Base-by-base conservation (phyloP, 2,113 vertebrate genomes). In the Myotis lucifugus region DNA sequence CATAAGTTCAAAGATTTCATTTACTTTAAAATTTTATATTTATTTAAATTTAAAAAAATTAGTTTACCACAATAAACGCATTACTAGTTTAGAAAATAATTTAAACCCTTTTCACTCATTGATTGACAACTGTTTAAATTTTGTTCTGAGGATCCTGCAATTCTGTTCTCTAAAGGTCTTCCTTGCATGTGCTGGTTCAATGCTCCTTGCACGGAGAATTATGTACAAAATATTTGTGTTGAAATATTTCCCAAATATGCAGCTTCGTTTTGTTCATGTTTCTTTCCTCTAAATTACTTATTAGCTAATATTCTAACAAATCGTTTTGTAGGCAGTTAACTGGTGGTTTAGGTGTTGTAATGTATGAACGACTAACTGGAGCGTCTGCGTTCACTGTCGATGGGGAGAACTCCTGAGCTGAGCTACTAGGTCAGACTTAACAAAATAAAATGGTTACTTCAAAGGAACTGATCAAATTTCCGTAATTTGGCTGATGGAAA, bases 301-400 rank as follows among this genome's bases (percentile, higher is more conserved):
- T 88, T 85, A 72, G 77, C 88, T 92, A 23, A 50, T 93, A 88
- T 64, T 69, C 95, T 78, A 1, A 93, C 94, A 97, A 48, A 37
- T 90, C 98, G 84, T 97, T 97, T 97, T 96, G 0, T 97, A 99
- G 99, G 99, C 99, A 50, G 99, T 99, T 97, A 99, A 99, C 98
- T 99, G 99, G 99, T 99, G 99, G 99, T 97, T 98, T 99, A 73
- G 99, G 99, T 50, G 99, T 99, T 90, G 97, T 99, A 89, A 99
- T 99, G 99, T 99, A 99, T 87, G 99, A 99, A 96, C 98, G 99
- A 70, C 93, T 99, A 97, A 99, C 99, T 7, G 99, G 99, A 96
- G 99, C 99, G 6, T 99, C 99, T 17, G 99, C 99, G 85, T 99
- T 99, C 98, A 99, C 99, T 79, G 99, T 99, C 1, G 99, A 99